Evolutionary conservation across 1,140 invertebrate genomes (phyloP), one percentile per base, ranked within the genome.

Genomic region (Zaprionus gabonicus): DNA sequence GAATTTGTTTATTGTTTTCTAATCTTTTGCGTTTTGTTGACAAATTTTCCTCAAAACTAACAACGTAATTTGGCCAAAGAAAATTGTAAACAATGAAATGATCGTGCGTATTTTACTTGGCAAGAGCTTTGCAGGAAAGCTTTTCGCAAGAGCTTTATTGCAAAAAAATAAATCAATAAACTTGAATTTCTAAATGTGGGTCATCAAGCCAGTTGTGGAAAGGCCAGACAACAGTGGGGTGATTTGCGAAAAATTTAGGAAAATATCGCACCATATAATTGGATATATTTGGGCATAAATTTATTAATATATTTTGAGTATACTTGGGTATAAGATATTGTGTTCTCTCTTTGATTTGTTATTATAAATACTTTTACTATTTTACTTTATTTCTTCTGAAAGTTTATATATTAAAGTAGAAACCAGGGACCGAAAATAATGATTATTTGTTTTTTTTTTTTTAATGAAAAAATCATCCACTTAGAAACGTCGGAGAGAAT

Each of bases 51-150:
- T 36, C 12, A 38, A 6, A 60, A 34, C 36, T 4, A 63, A 41
- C 55, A 56, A 63, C 20, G 65, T 63, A 57, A 57, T 62, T 68
- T 69, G 34, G 3, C 31, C 12, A 74, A 36, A 9, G 28, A n/a
- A 59, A 51, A 64, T 71, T 44, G 51, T 65, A 64, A 75, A 71
- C 53, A 59, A 23, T 49, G 25, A 44, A 64, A 59, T 20, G 17
- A 34, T 71, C 20, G 10, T 53, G 27, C 4, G 56, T 41, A 20
- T 64, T 55, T 41, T 56, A 12, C 20, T 17, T 34, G 46, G 12
- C n/a, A 13, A 31, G 23, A 51, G 20, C 34, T 68, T 67, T 58
- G 20, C 15, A 15, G 36, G 55, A 34, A 2, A 73, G 65, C 67
- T 64, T 58, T 38, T n/a, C 1, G 60, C 0, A 4, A 27, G 12